These are phyloP conservation scores for Ceratitis capitata DNA, from an alignment of 1,140 invertebrate genomes.

Conservation along the genomic window DNA sequence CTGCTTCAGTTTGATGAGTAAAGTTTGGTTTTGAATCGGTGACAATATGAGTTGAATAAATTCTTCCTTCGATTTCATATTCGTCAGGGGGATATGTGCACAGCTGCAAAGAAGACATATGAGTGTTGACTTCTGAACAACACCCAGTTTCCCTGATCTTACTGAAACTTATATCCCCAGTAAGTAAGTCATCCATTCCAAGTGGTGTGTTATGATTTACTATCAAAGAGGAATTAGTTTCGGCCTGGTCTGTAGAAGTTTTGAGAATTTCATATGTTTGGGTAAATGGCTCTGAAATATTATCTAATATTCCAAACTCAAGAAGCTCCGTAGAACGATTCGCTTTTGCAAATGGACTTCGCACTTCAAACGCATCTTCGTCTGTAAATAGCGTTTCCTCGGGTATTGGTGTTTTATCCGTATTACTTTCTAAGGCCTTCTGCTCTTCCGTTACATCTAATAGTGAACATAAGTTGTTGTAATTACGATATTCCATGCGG, in stretches of 20 bases:
- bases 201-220: neutral
- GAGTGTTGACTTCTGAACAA: neutral
- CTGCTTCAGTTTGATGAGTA: constrained; percentile 46
- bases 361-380: neutral
- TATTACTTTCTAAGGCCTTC: neutral
- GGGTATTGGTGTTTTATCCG: neutral
- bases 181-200: constrained; percentile 53
- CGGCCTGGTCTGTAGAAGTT: neutral
- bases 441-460: neutral
- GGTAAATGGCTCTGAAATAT: constrained; percentile 49
- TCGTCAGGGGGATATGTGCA: neutral
- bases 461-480: neutral
- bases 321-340: constrained; percentile 53
- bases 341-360: neutral
- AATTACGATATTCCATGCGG: too few species aligned
- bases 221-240: neutral
- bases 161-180: constrained; percentile 51
- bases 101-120: neutral
- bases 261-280: constrained; percentile 43
- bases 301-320: constrained; percentile 59
- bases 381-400: neutral
- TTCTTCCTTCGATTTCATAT: constrained; percentile 37
- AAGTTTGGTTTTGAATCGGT: constrained; percentile 54
- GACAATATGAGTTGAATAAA: constrained; percentile 49
- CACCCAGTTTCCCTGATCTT: neutral